Evolutionary conservation across 1,140 invertebrate species (phyloP), one percentile per base, ranked within the genome.

Genomic region (Aporrectodea caliginosa): DNA sequence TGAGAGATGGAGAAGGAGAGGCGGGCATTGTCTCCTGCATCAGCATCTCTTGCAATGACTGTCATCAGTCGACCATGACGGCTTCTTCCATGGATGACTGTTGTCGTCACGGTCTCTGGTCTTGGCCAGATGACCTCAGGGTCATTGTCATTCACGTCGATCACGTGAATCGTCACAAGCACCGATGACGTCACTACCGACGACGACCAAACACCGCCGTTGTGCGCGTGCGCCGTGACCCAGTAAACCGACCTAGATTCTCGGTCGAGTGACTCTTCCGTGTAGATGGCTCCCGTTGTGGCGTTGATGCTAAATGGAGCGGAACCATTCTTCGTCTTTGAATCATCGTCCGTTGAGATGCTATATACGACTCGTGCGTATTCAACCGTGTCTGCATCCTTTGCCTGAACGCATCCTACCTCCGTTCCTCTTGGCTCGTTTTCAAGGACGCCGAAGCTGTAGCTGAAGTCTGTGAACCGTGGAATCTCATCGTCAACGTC

Each of bases 241-340:
- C 93, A 92, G 30, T 97, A 87, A 0, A 91, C 87, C 29, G 91
- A 90, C 82, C 92, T 92, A 1, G 87, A 87, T 90, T 98, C 96
- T 79, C 96, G 89, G 85, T 98, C 96, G 35, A 98, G 88, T 12
- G 90, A 84, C 16, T 91, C 89, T 16, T 92, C 91, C 1, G 85
- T 84, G 0, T 95, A 92, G 81, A 98, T 94, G 0, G 94, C 92
- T 0, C 96, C 96, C 0, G 93, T 94, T 35, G 92, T 90, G n/a
- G 16, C n/a, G 35, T 76, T 35, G 27, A 76, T 76, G 16, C 22
- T 58, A 43, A 76, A 76, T 35, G 32, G 43, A 6, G 43, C n/a
- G n/a, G 43, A 80, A 80, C 32, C 69, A 33, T 22, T 77, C 68
- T 14, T 78, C 75, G 2, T 77, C 69, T 32, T 80, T 80, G 32